Percentiles rank a stretch among this genome's conserved stretches.
Conservation (phyloP, 2,888 invertebrate species). For the Allacma fusca region DNA sequence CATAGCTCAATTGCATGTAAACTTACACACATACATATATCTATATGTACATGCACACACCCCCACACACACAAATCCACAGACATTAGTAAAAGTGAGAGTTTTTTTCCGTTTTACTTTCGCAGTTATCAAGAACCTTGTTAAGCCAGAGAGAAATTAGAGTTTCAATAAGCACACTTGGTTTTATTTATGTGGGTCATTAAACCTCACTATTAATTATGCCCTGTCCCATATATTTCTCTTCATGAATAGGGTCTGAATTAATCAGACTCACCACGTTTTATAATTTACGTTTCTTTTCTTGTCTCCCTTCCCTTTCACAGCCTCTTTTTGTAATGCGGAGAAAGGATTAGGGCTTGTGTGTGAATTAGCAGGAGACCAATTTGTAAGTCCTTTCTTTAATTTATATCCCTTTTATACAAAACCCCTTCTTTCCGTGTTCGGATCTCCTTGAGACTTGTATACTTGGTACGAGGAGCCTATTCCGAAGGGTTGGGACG, state of each 20-base stretch:
- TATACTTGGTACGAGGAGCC: too few species aligned
- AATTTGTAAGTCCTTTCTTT: slow-evolving; percentile 40
- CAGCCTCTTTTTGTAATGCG: slow-evolving; percentile 23
- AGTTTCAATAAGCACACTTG: neutral
- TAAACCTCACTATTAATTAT: slow-evolving; percentile 36
- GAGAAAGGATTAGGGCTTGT: neutral
- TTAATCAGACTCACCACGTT: neutral
- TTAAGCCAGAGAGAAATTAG: too few species aligned
- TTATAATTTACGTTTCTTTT: slow-evolving; percentile 8
- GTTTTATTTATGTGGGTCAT: slow-evolving; percentile 19
- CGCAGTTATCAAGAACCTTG: too few species aligned
- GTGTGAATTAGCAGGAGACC: slow-evolving; percentile 21
- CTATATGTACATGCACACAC: too few species aligned
- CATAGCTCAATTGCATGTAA: too few species aligned
- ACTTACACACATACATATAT: too few species aligned
- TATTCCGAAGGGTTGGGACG: too few species aligned
- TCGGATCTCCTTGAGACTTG: neutral
- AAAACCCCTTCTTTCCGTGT: neutral
- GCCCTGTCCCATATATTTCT: neutral
- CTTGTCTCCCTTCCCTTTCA: neutral
- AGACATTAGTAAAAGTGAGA: too few species aligned
- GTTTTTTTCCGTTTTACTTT: too few species aligned
- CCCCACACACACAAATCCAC: too few species aligned
- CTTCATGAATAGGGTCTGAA: neutral
- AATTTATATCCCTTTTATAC: too few species aligned